Evolutionary conservation across 1,140 invertebrate species (phyloP), one percentile per base, ranked within the genome.

Genomic region (Cataglyphis hispanica): DNA sequence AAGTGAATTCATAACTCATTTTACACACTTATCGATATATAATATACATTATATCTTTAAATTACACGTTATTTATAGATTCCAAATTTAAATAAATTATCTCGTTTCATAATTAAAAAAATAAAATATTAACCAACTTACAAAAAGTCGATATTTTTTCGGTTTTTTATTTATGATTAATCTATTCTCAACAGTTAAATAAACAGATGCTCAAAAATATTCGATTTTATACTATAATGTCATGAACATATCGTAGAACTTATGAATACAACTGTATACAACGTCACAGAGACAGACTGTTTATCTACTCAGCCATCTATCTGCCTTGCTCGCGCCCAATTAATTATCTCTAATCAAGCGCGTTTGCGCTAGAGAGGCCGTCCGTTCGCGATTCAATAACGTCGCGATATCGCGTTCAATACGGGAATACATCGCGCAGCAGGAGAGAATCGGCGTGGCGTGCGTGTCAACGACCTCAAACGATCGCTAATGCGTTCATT

Each of bases 331-430:
- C 67, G 78, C 78, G 67, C 67, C 37, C 67, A 74, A 83, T 83
- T 74, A 83, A 74, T 83, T 83, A 83, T 83, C 56, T 56, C 25
- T 74, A 83, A 83, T 83, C 67, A 83, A 72, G 67, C 67, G 27
- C 67, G 37, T 83, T 83, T 83, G 78, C 46, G 46, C 67, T n/a
- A n/a, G n/a, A n/a, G n/a, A 74, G 37, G 66, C 67, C 40, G 46
- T 50, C 10, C 64, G 64, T 25, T 70, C 27, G 34, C 53, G 53
- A 81, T 81, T 81, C 78, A 81, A 81, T 81, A 81, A 72, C 37
- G 53, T 81, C 53, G 40, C 53, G 78, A 60, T 81, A 81, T 81
- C 66, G 67, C 37, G 19, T 74, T 83, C 78, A 74, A 83, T 83
- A 72, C 53, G 66, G 19, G 50, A 72, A 72, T 81, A 72, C 70